Evolutionary conservation across 2,888 invertebrate genomes (phyloP).

Genomic region (Boloria euphrosyne): DNA sequence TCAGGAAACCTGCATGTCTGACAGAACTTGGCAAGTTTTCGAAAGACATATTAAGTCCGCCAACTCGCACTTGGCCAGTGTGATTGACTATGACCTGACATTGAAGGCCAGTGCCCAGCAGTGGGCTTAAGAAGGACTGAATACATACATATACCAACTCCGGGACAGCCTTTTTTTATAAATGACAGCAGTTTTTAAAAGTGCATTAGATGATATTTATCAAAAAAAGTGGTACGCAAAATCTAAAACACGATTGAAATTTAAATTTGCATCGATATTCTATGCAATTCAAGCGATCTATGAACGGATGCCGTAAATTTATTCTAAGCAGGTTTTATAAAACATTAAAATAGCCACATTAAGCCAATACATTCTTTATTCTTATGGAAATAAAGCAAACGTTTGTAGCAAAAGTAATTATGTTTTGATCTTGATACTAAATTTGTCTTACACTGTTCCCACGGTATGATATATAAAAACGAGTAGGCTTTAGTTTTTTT

Average conservation of each 20-base stretch:
- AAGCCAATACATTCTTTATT: constrained; percentile 7
- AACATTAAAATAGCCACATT: background rate
- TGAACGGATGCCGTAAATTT: constrained; percentile 34
- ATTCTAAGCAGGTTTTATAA: constrained; percentile 34
- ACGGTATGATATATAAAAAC: constrained; percentile 19
- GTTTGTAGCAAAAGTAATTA: background rate
- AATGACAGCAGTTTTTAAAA: too few species aligned
- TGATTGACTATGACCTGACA: too few species aligned
- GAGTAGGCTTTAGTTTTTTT: constrained; percentile 9
- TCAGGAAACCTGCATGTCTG: too few species aligned
- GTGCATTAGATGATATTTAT: too few species aligned
- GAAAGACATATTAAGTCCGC: too few species aligned
- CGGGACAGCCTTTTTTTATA: too few species aligned
- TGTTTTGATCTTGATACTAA: constrained; percentile 18
- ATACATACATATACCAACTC: too few species aligned
- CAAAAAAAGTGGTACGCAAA: background rate
- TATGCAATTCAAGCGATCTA: constrained; percentile 20
- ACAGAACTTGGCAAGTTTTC: too few species aligned
- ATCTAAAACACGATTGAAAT: constrained; percentile 18
- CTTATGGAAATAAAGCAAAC: background rate
- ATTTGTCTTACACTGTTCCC: constrained; percentile 24
- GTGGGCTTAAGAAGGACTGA: too few species aligned
- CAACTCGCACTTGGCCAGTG: too few species aligned
- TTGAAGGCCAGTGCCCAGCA: too few species aligned
- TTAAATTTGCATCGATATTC: constrained; percentile 23